Evolutionary conservation across 1,140 invertebrate genomes (phyloP), one percentile per base, ranked within the genome.

Genomic region (Anastrepha ludens): DNA sequence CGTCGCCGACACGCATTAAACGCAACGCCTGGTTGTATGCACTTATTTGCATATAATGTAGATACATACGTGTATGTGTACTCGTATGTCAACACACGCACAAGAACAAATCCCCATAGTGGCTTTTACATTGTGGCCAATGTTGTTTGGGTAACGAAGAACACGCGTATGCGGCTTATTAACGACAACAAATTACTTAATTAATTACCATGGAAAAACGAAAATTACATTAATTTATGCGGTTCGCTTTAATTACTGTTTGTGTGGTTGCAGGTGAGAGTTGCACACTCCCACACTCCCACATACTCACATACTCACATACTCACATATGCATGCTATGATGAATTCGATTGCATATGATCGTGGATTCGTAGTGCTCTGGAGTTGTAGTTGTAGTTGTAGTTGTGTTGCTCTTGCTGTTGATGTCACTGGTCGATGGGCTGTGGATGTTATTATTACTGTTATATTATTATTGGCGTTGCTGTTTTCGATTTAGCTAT

Each of bases 151-250:
- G 47, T 81, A 81, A 81, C 47, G 74, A 3, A 81, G 74, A 3
- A 81, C 74, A 81, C 17, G 74, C 74, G 74, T 81, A 55, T 81
- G 74, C 47, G 74, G 74, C 47, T 81, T 81, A 81, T 81, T 81
- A 81, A 58, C n/a, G 17, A 55, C 74, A n/a, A 81, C 47, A 81
- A 81, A 81, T 55, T 81, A 55, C 50, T 81, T 81, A 55, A 81
- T 58, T 81, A 81, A 81, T 81, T 81, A 81, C 74, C 74, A 81
- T 55, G 50, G 74, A 81, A 81, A 81, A 81, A 17, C 47, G 47
- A 55, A 62, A 81, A 15, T 78, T 81, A 58, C 47, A 81, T 81
- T 81, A 81, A 81, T 81, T 81, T 81, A 81, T 81, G 74, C 74
- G 74, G 74, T 81, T 58, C 50, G 74, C 47, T 81, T 81, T 81